Percentiles rank a stretch among this genome's conserved stretches.
These are phyloP conservation scores for Heliocidaris erythrogramma DNA, from an alignment of 35 echinoderm and acorn worm species.

Conservation along the genomic window DNA sequence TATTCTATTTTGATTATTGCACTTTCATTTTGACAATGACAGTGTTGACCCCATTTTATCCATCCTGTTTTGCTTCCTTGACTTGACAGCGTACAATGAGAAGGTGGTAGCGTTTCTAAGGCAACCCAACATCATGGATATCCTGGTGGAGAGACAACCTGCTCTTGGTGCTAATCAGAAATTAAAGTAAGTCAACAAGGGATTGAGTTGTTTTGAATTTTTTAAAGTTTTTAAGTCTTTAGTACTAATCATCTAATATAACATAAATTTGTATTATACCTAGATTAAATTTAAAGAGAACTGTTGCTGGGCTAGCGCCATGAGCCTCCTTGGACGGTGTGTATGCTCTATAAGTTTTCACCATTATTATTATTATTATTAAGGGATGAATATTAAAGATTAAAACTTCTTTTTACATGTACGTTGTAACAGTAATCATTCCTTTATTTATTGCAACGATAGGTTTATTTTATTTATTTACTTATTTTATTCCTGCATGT, in stretches of 20 bases:
- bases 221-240: no score
- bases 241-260: no score
- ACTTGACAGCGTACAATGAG: constrained; percentile 87
- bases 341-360: no score
- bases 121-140: constrained; percentile 92
- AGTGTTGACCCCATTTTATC: not conserved
- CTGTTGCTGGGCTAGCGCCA: no score
- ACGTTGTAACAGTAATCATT: not conserved
- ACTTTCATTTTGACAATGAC: not conserved
- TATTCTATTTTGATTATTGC: not conserved
- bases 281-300: no score
- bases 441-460: not conserved
- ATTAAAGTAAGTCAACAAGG: constrained; percentile 65
- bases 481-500: no score
- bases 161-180: constrained; percentile 64
- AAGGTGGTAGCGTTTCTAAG: constrained; percentile 90
- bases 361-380: no score
- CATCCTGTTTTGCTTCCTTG: not conserved
- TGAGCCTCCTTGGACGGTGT: no score
- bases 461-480: no score
- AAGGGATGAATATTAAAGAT: not conserved
- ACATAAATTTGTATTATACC: no score
- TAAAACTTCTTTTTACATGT: not conserved
- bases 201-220: no score
- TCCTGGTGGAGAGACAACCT: constrained; percentile 74